These are phyloP conservation scores for Drosophila helvetica DNA, from an alignment of 2,888 invertebrate species.

Conservation along the genomic window DNA sequence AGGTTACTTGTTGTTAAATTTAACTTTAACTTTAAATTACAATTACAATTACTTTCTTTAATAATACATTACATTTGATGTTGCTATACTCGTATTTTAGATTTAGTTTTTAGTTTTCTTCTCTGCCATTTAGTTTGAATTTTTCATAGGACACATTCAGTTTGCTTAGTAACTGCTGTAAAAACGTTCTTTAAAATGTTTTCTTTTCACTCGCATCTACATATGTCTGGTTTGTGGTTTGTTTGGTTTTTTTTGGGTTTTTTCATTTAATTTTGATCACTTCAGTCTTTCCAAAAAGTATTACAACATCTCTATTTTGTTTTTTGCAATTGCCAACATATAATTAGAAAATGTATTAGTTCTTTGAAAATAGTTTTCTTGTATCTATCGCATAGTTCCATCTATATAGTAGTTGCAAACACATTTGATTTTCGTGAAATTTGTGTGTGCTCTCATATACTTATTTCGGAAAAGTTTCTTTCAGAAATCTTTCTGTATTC, in stretches of 20 bases:
- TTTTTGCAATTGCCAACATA: conserved; percentile 19
- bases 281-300: conserved; percentile 76
- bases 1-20: conserved; percentile 26
- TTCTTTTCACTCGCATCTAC: conserved; percentile 7
- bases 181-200: conserved; percentile 47
- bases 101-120: conserved; percentile 31
- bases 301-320: conserved; percentile 33
- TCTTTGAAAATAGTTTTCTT: conserved; percentile 49
- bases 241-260: conserved; percentile 12
- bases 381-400: conserved; percentile 52
- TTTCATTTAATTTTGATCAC: conserved; percentile 68
- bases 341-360: conserved; percentile 38
- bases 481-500: conserved; percentile 53
- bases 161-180: conserved; percentile 56
- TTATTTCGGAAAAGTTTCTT: conserved; percentile 47
- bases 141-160: conserved; percentile 70
- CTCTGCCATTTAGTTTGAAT: conserved; percentile 60
- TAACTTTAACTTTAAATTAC: conserved; percentile 30
- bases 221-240: conserved; percentile 7
- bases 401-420: conserved; percentile 41
- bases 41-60: conserved; percentile 36
- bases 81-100: conserved; percentile 39
- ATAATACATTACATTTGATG: conserved; percentile 56
- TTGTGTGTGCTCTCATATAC: conserved; percentile 2
- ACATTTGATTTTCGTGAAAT: conserved; percentile 24